These are phyloP conservation scores for Neomicropteryx cornuta DNA, from an alignment of 1,140 invertebrate species.

Conservation along the genomic window DNA sequence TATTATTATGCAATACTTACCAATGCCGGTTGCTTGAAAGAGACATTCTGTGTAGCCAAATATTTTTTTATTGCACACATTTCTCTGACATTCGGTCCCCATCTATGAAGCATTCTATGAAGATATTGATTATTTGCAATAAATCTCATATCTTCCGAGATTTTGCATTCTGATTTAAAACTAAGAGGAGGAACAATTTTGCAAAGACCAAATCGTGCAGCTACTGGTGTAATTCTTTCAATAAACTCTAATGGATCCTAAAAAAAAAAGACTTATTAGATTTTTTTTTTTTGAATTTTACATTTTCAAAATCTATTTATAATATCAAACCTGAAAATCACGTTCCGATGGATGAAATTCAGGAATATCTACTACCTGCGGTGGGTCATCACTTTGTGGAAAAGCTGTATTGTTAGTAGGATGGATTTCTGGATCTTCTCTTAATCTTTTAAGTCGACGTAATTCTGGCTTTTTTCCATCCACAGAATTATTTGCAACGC, in stretches of 20 bases:
- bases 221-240: constrained; percentile 66
- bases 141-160: constrained; percentile 77
- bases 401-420: constrained; percentile 43
- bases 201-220: constrained; percentile 79
- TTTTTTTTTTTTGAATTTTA: not conserved
- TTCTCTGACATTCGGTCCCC: constrained; percentile 82
- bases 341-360: constrained; percentile 72
- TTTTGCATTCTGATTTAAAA: constrained; percentile 82
- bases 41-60: constrained; percentile 65
- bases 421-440: constrained; percentile 27
- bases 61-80: constrained; percentile 79
- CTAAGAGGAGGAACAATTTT: constrained; percentile 76
- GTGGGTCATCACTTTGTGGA: constrained; percentile 38
- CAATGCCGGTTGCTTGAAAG: constrained; percentile 63
- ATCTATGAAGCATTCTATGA: constrained; percentile 78
- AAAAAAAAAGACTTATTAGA: constrained; percentile 9
- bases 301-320: not conserved
- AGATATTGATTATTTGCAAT: constrained; percentile 87
- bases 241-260: constrained; percentile 86
- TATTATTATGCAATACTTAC: too few relatives aligned
- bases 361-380: constrained; percentile 66
- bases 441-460: too few relatives aligned
- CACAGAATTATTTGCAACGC: too few relatives aligned
- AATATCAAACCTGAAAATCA: constrained; percentile 63
- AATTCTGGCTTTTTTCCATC: too few relatives aligned